These are phyloP conservation scores for Hirtodrosophila confusa DNA, from an alignment of 2,888 invertebrate genomes.

Conservation along the genomic window DNA sequence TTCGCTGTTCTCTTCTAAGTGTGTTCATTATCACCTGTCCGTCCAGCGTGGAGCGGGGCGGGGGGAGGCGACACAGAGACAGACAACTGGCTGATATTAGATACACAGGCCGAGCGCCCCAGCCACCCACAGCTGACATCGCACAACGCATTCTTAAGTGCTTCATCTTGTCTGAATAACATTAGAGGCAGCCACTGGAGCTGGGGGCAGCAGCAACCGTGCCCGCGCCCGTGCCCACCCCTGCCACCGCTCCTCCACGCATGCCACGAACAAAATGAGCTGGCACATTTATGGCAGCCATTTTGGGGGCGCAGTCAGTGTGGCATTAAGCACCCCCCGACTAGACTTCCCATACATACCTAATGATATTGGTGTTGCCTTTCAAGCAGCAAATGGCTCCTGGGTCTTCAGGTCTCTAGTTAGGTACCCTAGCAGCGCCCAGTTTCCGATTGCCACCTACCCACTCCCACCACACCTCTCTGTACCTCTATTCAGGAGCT, in stretches of 20 bases:
- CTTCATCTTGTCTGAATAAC: constrained; percentile 80
- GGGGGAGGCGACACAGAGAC: neutral
- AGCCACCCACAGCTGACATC: constrained; percentile 50
- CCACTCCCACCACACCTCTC: neutral
- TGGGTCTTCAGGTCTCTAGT: neutral
- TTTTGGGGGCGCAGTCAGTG: constrained; percentile 54
- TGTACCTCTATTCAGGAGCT: constrained; percentile 12
- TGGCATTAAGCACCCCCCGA: constrained; percentile 56
- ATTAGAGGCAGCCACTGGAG: constrained; percentile 49
- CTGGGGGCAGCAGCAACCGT: no score
- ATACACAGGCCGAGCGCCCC: constrained; percentile 9
- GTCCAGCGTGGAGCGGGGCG: constrained; percentile 14
- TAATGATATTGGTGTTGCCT: constrained; percentile 68
- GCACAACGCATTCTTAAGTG: constrained; percentile 74
- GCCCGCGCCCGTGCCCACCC: no score
- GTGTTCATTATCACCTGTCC: constrained; percentile 75
- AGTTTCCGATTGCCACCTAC: neutral
- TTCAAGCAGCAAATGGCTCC: constrained; percentile 44
- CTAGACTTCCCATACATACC: constrained; percentile 67
- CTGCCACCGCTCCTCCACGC: no score
- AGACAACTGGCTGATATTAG: constrained; percentile 23
- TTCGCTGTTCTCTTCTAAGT: constrained; percentile 44
- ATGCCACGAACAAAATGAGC: constrained; percentile 61
- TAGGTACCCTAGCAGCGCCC: neutral
- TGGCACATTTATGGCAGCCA: constrained; percentile 77